A percentile compares a stretch with the other conserved stretches of the same genome.
phyloP scores from a whole-genome alignment of 2,888 invertebrate species.

The Xestia ashworthii region DNA sequence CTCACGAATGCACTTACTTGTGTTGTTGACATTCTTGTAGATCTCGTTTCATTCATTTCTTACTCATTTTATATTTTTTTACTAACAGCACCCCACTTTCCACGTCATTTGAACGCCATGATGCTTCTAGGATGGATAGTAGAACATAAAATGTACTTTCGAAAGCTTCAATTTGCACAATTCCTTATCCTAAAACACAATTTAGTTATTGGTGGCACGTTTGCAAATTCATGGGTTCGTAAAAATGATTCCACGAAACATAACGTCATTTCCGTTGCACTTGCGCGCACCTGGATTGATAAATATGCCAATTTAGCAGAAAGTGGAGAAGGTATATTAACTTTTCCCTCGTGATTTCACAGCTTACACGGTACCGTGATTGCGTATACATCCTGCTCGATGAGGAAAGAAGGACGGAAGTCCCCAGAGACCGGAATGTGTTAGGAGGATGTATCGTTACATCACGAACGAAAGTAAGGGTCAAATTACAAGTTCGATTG shows the following conservation, averaged over 20 bases:
- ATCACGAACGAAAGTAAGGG: conserved; percentile 26
- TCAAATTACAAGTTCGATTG: conserved; percentile 29
- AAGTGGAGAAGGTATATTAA: conserved; percentile 52
- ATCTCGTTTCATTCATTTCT: background rate
- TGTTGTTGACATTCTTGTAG: background rate
- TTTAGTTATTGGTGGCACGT: conserved; percentile 32
- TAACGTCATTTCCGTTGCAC: conserved; percentile 50
- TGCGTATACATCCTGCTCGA: conserved; percentile 52
- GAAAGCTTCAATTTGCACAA: conserved; percentile 2
- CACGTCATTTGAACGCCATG: background rate
- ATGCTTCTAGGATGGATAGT: background rate
- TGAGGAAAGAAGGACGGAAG: conserved; percentile 42
- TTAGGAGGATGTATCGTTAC: conserved; percentile 33
- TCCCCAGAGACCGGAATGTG: conserved; percentile 30
- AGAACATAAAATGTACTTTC: background rate
- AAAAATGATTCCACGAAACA: conserved; percentile 46
- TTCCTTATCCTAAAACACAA: conserved; percentile 7
- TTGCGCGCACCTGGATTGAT: conserved; percentile 47
- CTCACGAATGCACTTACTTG: background rate
- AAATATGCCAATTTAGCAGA: conserved; percentile 51
- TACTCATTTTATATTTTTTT: background rate
- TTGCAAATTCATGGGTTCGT: conserved; percentile 32
- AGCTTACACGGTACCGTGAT: conserved; percentile 39
- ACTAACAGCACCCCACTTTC: background rate
- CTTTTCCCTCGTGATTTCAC: conserved; percentile 51